Percentiles rank a stretch among this genome's conserved stretches.
phyloP scores from a whole-genome alignment of 1,140 invertebrate genomes.

The Dufourea novaeangliae region DNA sequence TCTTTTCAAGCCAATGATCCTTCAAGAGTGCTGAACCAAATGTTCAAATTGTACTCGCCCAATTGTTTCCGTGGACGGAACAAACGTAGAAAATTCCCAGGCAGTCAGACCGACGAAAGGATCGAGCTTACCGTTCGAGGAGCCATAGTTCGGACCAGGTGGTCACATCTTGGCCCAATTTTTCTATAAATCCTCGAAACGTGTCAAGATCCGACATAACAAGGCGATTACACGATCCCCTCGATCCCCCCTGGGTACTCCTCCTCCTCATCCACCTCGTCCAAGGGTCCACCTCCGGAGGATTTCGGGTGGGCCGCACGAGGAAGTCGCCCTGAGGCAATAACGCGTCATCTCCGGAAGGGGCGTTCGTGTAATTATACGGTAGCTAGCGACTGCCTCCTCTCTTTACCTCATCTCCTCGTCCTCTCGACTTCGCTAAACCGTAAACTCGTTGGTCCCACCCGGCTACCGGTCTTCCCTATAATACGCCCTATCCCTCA shows the following conservation, averaged over 20 bases:
- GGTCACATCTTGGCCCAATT: constrained; percentile 28
- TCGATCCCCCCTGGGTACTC: constrained; percentile 57
- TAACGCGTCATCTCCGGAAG: constrained; percentile 69
- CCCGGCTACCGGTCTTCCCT: constrained; percentile 79
- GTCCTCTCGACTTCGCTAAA: constrained; percentile 66
- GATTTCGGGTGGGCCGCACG: constrained; percentile 67
- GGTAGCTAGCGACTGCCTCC: constrained; percentile 75
- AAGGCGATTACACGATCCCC: constrained; percentile 65
- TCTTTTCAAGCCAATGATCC: no score
- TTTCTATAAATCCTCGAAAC: constrained; percentile 60
- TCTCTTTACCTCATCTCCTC: constrained; percentile 61
- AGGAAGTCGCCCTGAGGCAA: constrained; percentile 70
- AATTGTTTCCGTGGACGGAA: no score
- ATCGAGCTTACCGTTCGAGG: no score
- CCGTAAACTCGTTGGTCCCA: constrained; percentile 77
- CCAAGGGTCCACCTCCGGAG: constrained; percentile 57
- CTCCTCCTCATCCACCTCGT: constrained; percentile 10
- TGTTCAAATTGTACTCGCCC: no score
- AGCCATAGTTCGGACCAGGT: not conserved
- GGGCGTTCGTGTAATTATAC: constrained; percentile 79
- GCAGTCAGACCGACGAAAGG: no score
- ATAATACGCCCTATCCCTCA: constrained; percentile 76
- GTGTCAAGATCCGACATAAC: constrained; percentile 60
- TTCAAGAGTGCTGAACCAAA: no score
- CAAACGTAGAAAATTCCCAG: no score